Percentiles rank a stretch among this genome's conserved stretches.
phyloP scores from a whole-genome alignment of 2,113 vertebrate genomes.

The Phaethon lepturus region DNA sequence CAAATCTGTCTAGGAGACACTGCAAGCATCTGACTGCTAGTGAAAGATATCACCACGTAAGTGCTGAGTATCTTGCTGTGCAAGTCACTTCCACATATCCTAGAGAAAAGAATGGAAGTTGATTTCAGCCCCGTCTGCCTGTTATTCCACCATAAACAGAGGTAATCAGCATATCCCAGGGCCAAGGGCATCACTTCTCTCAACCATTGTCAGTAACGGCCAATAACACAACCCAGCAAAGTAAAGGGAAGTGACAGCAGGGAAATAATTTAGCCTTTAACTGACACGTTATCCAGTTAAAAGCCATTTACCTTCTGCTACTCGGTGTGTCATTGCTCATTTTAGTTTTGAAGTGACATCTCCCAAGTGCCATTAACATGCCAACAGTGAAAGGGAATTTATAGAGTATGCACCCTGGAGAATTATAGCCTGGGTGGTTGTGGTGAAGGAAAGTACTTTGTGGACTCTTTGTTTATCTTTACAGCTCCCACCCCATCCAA shows the following conservation, averaged over 20 bases:
- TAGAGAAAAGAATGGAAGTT: not conserved
- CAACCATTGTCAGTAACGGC: slow-evolving; percentile 8
- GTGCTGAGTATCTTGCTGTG: not conserved
- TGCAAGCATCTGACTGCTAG: not conserved
- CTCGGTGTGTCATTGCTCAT: slow-evolving; percentile 60
- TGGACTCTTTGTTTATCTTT: not conserved
- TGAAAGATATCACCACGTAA: fast-evolving
- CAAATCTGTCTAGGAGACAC: not conserved
- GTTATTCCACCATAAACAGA: not conserved
- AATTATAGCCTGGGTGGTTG: not conserved
- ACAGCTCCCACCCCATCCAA: not conserved
- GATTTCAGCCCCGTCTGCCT: not conserved
- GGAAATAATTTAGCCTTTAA: slow-evolving; percentile 73
- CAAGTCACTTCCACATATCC: not conserved
- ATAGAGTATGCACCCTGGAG: not conserved
- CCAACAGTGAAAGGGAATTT: not conserved
- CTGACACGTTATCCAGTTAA: slow-evolving; percentile 72
- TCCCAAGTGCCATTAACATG: slow-evolving; percentile 33
- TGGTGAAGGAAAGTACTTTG: not conserved
- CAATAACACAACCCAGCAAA: not conserved
- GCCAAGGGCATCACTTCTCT: slow-evolving; percentile 45
- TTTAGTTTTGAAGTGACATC: slow-evolving; percentile 59
- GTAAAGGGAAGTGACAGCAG: slow-evolving; percentile 69
- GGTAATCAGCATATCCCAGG: slow-evolving; percentile 20
- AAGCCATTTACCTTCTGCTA: slow-evolving; percentile 76